phyloP scores from a whole-genome alignment of 1,140 invertebrate species.

The Brachionus asplanchnoidis region DNA sequence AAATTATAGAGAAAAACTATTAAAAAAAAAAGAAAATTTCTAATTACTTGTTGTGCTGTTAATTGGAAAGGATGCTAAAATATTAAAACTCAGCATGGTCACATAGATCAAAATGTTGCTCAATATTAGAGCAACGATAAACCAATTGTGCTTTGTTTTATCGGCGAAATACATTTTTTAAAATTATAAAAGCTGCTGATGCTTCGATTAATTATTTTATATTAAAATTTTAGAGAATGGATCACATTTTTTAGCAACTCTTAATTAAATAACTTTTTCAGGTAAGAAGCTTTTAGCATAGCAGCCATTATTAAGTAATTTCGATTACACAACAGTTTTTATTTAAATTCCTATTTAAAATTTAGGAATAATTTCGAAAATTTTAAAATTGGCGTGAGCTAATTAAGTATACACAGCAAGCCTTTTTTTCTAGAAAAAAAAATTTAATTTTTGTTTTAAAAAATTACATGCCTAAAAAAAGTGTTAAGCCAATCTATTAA shows the following conservation, averaged over 20 bases:
- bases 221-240: neutral
- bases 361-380: neutral
- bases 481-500: too few species aligned
- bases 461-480: too few species aligned
- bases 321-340: neutral
- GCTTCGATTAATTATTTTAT: neutral
- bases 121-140: conserved; percentile 19
- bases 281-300: neutral
- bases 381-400: too few species aligned
- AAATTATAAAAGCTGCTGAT: neutral
- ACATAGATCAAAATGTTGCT: conserved; percentile 33
- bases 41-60: neutral
- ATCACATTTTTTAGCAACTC: neutral
- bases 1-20: too few species aligned
- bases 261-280: neutral
- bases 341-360: neutral
- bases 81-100: conserved; percentile 16
- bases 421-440: too few species aligned
- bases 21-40: neutral
- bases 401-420: too few species aligned
- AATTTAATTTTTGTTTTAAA: too few species aligned
- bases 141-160: conserved; percentile 31
- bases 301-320: neutral
- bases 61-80: neutral
- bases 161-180: neutral